Evolutionary conservation across 2,113 vertebrate genomes (phyloP), one percentile per base, ranked within the genome.

Genomic region (Hemichromis elongatus): DNA sequence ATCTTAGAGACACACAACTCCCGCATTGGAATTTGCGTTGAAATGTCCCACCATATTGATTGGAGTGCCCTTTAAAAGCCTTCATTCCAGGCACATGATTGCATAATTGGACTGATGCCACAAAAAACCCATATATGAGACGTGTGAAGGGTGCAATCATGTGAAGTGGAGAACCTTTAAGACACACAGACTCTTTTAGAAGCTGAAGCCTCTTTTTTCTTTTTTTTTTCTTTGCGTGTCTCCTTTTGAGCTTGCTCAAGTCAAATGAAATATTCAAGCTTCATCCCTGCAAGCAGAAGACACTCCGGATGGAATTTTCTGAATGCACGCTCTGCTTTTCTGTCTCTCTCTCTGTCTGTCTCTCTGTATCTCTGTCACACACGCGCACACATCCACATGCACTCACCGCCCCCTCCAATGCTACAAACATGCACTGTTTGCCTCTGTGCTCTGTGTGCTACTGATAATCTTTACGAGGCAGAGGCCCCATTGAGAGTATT

Each of bases 201-300:
- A 80, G 80, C 53, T 42, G 63, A 18, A 79, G 73, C 30, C 28
- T 6, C 24, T n/a, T 73, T 81, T 50, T 61, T 10, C 5, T 13
- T 24, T 66, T 55, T 63, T 63, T 61, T 61, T 56, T n/a, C 50
- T 18, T 66, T 7, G 18, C 5, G 1, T 55, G 57, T 81, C n/a
- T 80, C 61, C 56, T 93, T 92, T 90, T 80, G 89, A 88, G 81
- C 79, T 85, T 3, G 16, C 80, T 90, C 14, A 9, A 89, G 79
- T 91, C 88, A 57, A 89, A 94, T 95, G 50, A 95, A 91, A 94
- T 93, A 94, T 93, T 95, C 88, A 94, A 82, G 87, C 86, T 87
- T 79, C 79, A 88, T 89, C 88, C 84, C 79, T 88, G 86, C 84
- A 28, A 89, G 92, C 90, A 86, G 80, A 82, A 93, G 82, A 84